Conservation (phyloP, 2,888 invertebrate genomes). For the Cetonia aurata region DNA sequence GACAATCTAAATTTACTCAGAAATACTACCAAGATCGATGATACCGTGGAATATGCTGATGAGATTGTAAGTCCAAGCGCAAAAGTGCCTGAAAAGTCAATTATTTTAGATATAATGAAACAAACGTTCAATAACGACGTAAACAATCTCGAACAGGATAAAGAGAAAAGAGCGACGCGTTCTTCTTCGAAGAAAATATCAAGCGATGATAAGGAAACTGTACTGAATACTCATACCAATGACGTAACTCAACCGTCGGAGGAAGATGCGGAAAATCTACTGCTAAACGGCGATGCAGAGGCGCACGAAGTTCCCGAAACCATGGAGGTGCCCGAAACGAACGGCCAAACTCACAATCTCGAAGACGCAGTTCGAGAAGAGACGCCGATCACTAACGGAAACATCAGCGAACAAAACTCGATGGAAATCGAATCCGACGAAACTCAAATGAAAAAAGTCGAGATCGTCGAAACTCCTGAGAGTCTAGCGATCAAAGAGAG, state of each 20-base stretch:
- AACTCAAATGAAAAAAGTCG: constrained; percentile 37
- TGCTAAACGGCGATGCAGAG: constrained; percentile 47
- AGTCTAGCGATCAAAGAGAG: constrained; percentile 72
- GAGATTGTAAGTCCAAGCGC: constrained; percentile 54
- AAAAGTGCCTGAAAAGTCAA: constrained; percentile 71
- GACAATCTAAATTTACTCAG: constrained; percentile 49
- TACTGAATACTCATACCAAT: constrained; percentile 23
- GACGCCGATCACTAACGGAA: constrained; percentile 13
- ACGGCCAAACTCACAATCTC: constrained; percentile 33
- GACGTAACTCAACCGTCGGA: constrained; percentile 36
- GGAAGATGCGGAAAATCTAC: constrained; percentile 40
- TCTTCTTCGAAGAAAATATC: constrained; percentile 50
- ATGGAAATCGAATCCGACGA: not conserved
- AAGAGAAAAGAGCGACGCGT: constrained; percentile 52
- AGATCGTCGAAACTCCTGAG: constrained; percentile 49
- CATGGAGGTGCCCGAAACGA: constrained; percentile 37
- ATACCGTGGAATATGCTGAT: constrained; percentile 44
- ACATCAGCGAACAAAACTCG: constrained; percentile 11
- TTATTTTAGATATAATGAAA: constrained; percentile 72
- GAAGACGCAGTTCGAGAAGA: constrained; percentile 14
- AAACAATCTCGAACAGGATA: constrained; percentile 51
- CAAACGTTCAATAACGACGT: constrained; percentile 67
- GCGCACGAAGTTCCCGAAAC: constrained; percentile 34
- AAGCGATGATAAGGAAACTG: constrained; percentile 41
- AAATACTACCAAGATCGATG: constrained; percentile 42